A percentile compares a stretch with the other conserved stretches of the same genome.
phyloP scores from a whole-genome alignment of 2,113 vertebrate species.

The Strix uralensis region DNA sequence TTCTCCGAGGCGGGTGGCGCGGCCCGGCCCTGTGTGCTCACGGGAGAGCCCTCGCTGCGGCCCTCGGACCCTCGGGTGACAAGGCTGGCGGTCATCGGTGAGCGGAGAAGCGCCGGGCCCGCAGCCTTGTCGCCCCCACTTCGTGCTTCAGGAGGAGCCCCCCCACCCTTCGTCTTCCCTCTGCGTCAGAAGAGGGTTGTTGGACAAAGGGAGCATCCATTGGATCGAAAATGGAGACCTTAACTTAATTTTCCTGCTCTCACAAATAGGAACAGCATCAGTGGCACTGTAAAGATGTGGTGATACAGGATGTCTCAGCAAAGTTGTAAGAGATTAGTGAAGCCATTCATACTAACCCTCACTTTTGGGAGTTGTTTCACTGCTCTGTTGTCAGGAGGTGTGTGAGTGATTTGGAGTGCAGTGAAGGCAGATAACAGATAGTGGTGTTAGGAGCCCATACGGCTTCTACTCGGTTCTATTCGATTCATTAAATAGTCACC shows the following conservation, averaged over 20 bases:
- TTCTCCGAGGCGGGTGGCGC: accelerated
- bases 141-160: neutral
- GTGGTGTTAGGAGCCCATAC: no score
- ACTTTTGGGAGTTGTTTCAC: accelerated
- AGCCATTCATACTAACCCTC: accelerated
- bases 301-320: accelerated
- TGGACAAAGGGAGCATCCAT: accelerated
- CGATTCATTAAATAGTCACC: neutral
- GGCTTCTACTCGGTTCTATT: no score
- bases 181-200: accelerated
- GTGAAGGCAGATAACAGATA: no score
- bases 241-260: accelerated
- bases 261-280: accelerated
- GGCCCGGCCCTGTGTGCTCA: no score
- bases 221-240: accelerated
- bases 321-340: neutral
- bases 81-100: no score
- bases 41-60: accelerated
- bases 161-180: accelerated
- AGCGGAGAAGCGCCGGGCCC: no score
- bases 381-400: neutral
- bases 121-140: accelerated
- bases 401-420: no score
- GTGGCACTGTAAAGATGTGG: accelerated
- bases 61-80: no score